These are phyloP conservation scores for Drosophila truncata DNA, from an alignment of 1,140 invertebrate genomes.

Conservation along the genomic window DNA sequence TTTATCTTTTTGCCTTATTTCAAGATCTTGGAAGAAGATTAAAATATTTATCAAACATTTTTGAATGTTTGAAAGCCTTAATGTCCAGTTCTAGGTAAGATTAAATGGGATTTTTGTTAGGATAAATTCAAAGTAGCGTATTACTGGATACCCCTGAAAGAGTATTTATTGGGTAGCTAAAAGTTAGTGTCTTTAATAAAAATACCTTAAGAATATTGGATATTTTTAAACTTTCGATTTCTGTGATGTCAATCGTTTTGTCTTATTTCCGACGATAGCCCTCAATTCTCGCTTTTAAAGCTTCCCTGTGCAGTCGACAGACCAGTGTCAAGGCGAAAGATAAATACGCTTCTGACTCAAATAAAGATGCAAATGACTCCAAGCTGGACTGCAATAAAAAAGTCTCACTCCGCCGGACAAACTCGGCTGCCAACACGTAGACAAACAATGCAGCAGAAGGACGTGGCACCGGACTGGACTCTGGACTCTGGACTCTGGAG, in stretches of 20 bases:
- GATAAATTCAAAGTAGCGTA: background rate
- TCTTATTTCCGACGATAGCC: background rate
- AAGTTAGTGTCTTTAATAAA: too few species aligned
- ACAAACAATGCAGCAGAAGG: slow-evolving; percentile 47
- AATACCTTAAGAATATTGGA: background rate
- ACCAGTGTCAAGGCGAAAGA: slow-evolving; percentile 11
- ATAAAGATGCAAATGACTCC: slow-evolving; percentile 78
- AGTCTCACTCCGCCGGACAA: slow-evolving; percentile 20
- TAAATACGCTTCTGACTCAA: slow-evolving; percentile 45
- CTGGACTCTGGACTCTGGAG: slow-evolving; percentile 9
- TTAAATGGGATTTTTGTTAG: background rate
- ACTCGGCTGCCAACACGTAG: slow-evolving; percentile 62
- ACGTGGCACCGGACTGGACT: slow-evolving; percentile 17
- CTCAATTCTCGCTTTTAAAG: background rate
- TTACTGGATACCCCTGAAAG: background rate
- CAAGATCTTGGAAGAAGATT: background rate
- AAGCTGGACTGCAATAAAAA: slow-evolving; percentile 37
- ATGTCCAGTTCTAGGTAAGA: too few species aligned
- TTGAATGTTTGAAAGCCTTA: background rate
- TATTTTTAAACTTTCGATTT: background rate
- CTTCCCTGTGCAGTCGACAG: slow-evolving; percentile 1
- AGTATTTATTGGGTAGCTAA: background rate
- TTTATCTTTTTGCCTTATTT: background rate
- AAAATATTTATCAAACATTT: background rate
- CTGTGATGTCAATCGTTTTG: background rate